Evolutionary conservation across 2,113 vertebrate genomes (phyloP), one percentile per base, ranked within the genome.

Genomic region (Peucedramus taeniatus): DNA sequence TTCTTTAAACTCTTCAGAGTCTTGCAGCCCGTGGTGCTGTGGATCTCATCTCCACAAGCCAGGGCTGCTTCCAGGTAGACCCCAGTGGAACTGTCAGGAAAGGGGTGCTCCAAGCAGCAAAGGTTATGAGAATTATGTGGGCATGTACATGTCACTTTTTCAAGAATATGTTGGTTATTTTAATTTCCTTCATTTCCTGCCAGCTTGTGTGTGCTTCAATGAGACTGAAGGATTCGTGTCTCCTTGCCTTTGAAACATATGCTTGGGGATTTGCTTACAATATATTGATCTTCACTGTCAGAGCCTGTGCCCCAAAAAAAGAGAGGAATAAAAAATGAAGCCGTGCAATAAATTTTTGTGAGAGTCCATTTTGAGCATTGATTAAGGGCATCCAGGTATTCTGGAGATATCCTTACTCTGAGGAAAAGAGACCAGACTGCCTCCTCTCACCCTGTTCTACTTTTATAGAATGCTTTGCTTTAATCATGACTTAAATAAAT

Each of bases 401-500:
- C 66, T 47, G 56, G 70, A 69, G 75, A 76, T 60, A 53, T 37
- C n/a, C 28, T 64, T n/a, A 53, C 39, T 89, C 39, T 56, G 45
- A 76, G 15, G 49, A 60, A 54, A 84, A 77, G 28, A 60, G n/a
- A 77, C 35, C 40, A 42, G 64, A 14, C 79, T 86, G 39, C 80
- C 64, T 89, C 26, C 37, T 93, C 60, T 97, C 68, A 69, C 51
- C 44, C 68, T 83, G 47, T 31, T 91, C 37, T 1, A 56, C 71
- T 60, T 91, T 63, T 80, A 30, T 35, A 63, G 86, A 80, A 83
- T 11, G 28, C 16, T 81, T 88, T 96, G 26, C 76, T 94, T 95
- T 92, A 83, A 94, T 83, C 33, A 18, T 11, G 76, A 75, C 83
- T 83, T 76, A 77, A 92, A 89, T 42, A 94, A 94, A 89, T 78